Conservation (phyloP, 2,797 vertebrate genomes). For the Tapirus indicus region DNA sequence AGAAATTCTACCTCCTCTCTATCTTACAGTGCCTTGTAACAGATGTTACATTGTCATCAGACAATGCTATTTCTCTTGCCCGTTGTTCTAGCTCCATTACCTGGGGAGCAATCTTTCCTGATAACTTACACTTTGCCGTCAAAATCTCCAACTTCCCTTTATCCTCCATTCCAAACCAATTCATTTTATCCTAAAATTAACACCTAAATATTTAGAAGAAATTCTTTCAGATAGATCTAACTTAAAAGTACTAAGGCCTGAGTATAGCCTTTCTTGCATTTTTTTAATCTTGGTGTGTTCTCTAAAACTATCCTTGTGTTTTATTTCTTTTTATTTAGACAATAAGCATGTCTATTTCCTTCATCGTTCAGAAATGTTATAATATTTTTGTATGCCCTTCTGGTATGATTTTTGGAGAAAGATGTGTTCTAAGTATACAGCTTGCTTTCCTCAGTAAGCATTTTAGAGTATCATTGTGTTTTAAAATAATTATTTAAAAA, state of each 20-base stretch:
- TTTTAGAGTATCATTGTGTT: slow-evolving; percentile 3
- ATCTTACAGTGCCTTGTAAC: not conserved
- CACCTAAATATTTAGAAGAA: not conserved
- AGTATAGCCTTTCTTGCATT: not conserved
- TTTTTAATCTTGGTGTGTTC: not conserved
- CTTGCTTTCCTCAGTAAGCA: slow-evolving; percentile 20
- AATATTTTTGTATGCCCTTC: not conserved
- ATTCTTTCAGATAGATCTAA: not conserved
- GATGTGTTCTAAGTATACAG: not conserved
- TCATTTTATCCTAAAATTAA: not conserved
- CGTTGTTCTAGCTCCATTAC: not conserved
- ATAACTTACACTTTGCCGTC: not conserved
- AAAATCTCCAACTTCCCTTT: not conserved
- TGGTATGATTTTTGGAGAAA: slow-evolving; percentile 19
- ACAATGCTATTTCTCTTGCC: not conserved
- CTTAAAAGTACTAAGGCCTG: not conserved
- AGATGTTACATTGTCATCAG: not conserved
- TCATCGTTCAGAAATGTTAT: not conserved
- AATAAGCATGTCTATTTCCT: not conserved
- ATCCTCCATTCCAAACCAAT: not conserved
- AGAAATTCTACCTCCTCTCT: not conserved
- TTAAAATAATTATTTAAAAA: slow-evolving; percentile 53
- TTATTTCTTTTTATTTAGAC: slow-evolving; percentile 10
- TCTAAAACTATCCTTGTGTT: not conserved
- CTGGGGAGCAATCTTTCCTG: not conserved